Conservation (phyloP, 2,888 invertebrate genomes). For the Harmothoe impar region DNA sequence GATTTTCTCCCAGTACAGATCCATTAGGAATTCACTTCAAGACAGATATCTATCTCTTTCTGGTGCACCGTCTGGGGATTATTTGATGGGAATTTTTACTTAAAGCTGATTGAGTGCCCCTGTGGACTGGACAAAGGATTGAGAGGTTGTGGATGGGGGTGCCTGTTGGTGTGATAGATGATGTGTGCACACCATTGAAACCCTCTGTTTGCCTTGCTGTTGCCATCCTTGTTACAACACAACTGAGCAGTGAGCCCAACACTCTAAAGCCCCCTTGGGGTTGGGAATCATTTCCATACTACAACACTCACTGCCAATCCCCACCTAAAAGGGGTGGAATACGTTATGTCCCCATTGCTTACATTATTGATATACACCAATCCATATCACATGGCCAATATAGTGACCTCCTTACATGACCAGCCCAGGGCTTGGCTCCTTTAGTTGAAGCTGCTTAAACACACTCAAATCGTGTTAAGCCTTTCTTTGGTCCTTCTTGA, state of each 20-base stretch:
- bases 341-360: too few species aligned
- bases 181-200: not conserved
- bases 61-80: too few species aligned
- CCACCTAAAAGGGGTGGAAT: too few species aligned
- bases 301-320: not conserved
- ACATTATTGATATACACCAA: too few species aligned
- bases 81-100: too few species aligned
- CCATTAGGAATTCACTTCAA: too few species aligned
- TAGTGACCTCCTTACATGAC: too few species aligned
- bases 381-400: too few species aligned
- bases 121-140: slow-evolving; percentile 8
- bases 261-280: not conserved
- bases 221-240: slow-evolving; percentile 35
- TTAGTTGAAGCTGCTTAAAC: not conserved
- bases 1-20: too few species aligned
- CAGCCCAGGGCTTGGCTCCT: too few species aligned
- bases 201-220: not conserved
- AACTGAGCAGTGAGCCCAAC: slow-evolving; percentile 1
- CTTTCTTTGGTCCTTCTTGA: not conserved
- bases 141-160: not conserved
- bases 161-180: slow-evolving; percentile 49
- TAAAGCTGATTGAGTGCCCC: not conserved
- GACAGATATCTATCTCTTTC: too few species aligned
- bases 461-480: not conserved
- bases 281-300: not conserved